Evolutionary conservation across 2,797 vertebrate genomes (phyloP).

Genomic region (Leucoraja ocellata): DNA sequence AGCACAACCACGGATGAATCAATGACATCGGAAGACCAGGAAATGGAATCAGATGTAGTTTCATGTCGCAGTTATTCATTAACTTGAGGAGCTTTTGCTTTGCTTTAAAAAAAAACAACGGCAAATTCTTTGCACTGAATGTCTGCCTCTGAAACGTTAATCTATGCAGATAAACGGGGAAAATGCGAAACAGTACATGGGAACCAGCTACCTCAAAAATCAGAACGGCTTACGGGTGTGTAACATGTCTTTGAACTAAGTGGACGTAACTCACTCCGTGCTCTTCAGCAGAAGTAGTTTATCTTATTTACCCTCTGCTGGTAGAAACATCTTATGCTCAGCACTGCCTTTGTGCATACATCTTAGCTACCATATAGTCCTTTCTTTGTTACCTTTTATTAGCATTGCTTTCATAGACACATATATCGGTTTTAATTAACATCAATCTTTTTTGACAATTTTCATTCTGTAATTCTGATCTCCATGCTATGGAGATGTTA

Average conservation of each 20-base stretch:
- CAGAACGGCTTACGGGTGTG: neutral
- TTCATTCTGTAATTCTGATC: neutral
- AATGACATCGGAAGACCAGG: neutral
- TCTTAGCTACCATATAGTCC: no score
- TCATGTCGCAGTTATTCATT: neutral
- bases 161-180: conserved; percentile 28
- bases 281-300: neutral
- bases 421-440: neutral
- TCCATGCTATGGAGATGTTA: neutral
- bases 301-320: neutral
- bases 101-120: neutral
- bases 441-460: neutral
- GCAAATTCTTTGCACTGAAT: conserved; percentile 21
- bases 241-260: neutral
- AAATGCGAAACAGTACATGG: neutral
- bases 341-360: neutral
- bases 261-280: neutral
- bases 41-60: neutral
- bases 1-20: neutral
- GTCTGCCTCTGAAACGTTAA: conserved; percentile 10
- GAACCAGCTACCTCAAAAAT: neutral
- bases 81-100: neutral
- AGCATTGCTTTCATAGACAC: neutral
- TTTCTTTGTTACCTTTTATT: neutral
- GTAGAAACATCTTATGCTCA: neutral